phyloP scores from a whole-genome alignment of 2,113 vertebrate genomes.

The Amblyopsis rosae region DNA sequence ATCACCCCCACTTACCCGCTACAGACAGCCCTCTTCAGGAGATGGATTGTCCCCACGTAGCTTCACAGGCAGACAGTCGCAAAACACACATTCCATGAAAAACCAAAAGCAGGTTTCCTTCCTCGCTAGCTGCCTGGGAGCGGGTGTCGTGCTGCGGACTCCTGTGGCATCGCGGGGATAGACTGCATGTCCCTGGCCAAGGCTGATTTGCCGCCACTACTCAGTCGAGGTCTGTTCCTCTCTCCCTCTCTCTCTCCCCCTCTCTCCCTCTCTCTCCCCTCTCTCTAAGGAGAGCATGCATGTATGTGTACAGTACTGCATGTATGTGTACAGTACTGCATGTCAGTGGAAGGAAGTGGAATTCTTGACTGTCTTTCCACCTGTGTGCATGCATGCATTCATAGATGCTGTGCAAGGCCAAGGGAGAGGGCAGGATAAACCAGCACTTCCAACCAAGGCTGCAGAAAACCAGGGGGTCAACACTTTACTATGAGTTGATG shows the following conservation, averaged over 20 bases:
- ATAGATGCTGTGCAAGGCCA: slow-evolving; percentile 8
- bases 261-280: slow-evolving; percentile 27
- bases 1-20: slow-evolving; percentile 62
- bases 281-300: slow-evolving; percentile 8
- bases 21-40: slow-evolving; percentile 41
- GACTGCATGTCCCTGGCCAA: slow-evolving; percentile 17
- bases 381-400: background rate
- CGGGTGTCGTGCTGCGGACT: slow-evolving; percentile 5
- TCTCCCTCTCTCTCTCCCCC: slow-evolving; percentile 25
- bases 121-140: background rate
- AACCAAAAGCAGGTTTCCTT: slow-evolving; percentile 12
- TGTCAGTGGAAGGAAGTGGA: slow-evolving; percentile 21
- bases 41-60: slow-evolving; percentile 37
- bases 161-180: slow-evolving; percentile 27
- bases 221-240: slow-evolving; percentile 46
- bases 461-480: too few relatives aligned
- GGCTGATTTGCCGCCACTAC: slow-evolving; percentile 40
- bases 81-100: slow-evolving; percentile 8
- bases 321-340: slow-evolving; percentile 21
- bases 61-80: slow-evolving; percentile 22
- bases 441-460: slow-evolving; percentile 29
- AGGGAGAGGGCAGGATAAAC: slow-evolving; percentile 36
- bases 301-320: too few relatives aligned
- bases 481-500: too few relatives aligned
- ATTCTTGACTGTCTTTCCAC: slow-evolving; percentile 10